A percentile compares a stretch with the other conserved stretches of the same genome.
These are phyloP conservation scores for Hypsibius dujardini DNA, from an alignment of 1,140 invertebrate genomes.

Conservation along the genomic window DNA sequence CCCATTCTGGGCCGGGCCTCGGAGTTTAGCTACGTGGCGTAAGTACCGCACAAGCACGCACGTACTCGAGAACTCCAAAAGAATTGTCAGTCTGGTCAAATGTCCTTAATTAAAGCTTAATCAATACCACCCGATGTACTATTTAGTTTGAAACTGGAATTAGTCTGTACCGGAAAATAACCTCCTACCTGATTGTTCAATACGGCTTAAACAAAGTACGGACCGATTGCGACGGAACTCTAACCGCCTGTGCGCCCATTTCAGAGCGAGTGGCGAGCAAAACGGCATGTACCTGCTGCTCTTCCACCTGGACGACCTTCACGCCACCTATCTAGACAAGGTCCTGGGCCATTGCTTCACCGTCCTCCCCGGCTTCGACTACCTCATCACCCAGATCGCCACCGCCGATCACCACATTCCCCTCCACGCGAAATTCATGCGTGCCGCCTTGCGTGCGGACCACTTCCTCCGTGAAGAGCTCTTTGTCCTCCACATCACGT, in stretches of 20 bases:
- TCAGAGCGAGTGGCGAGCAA: not conserved
- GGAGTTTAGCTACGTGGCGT: not conserved
- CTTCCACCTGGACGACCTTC: not conserved
- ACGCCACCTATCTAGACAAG: not conserved
- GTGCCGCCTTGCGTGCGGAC: not conserved
- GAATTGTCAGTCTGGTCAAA: too few species aligned
- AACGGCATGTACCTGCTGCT: constrained; percentile 6
- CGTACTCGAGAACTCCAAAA: too few species aligned
- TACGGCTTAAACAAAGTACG: not conserved
- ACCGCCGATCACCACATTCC: not conserved
- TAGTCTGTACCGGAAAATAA: not conserved
- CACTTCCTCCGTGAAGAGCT: not conserved
- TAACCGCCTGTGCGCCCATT: not conserved
- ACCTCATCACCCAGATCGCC: not conserved
- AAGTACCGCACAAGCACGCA: not conserved
- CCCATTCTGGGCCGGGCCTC: not conserved
- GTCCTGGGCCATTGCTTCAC: not conserved
- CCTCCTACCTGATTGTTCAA: not conserved
- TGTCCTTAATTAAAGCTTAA: not conserved
- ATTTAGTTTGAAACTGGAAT: not conserved
- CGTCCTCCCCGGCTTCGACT: constrained; percentile 2
- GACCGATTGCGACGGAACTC: not conserved
- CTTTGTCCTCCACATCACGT: not conserved
- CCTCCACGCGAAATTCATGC: not conserved
- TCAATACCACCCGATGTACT: not conserved